Evolutionary conservation across 2,113 vertebrate species (phyloP), one percentile per base, ranked within the genome.

Genomic region (Megaleporinus macrocephalus): DNA sequence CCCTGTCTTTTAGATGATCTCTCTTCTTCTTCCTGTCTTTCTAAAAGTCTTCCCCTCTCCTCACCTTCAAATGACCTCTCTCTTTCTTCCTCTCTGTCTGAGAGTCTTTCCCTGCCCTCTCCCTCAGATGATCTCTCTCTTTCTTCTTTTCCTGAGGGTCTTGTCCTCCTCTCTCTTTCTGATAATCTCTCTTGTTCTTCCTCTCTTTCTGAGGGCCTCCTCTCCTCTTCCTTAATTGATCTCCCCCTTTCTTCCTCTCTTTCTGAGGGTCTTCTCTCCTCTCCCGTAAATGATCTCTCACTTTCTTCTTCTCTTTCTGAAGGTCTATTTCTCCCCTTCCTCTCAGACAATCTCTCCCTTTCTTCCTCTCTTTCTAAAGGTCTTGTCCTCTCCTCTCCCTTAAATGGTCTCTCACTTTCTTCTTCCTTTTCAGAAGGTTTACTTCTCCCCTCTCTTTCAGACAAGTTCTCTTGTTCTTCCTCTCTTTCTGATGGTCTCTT

Each of bases 91-190:
- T 61, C 55, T 15, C 26, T 79, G 27, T 47, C 61, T 66, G 24
- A 26, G 18, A 13, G 20, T 30, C 9, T 59, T 18, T 33, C 15
- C 51, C 15, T n/a, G n/a, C n/a, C 62, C 22, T 51, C 44, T 63
- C 16, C 15, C 41, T 11, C 14, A 49, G 11, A 12, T 12, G 11
- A 15, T 41, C 65, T 71, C 36, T 36, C 36, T 36, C 3, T 36
- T 36, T 36, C 36, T 36, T 36, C 7, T 36, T 36, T 7, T 36
- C 36, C 7, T 36, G 3, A 3, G 7, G 26, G 36, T 36, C 24
- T 27, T 55, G n/a, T 36, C 13, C 81, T 88, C 83, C 66, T 86
- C 7, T 90, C 66, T 68, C 71, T 26, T 86, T 86, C 84, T 79
- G 51, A 62, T 14, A 20, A 20, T 20, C 16, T 9, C 15, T 20